Conservation (phyloP, 2,888 invertebrate species). For the Hydriomena furcata region DNA sequence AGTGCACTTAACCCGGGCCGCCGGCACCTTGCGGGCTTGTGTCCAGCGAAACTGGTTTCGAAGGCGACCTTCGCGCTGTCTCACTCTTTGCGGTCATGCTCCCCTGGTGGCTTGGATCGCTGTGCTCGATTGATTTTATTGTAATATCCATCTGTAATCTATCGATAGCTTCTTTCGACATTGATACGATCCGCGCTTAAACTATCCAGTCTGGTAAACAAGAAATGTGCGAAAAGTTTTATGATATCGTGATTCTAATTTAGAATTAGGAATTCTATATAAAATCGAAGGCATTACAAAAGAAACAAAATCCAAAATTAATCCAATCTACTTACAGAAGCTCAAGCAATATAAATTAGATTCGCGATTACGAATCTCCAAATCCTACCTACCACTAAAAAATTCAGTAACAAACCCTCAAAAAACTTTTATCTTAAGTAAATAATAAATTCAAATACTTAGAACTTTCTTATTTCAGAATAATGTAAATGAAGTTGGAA, state of each 20-base stretch:
- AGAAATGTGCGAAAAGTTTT: neutral
- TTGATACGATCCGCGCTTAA: slow-evolving; percentile 25
- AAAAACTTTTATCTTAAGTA: slow-evolving; percentile 31
- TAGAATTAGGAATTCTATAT: neutral
- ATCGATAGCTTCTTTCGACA: slow-evolving; percentile 31
- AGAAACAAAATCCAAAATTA: slow-evolving; percentile 6
- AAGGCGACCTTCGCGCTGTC: slow-evolving; percentile 72
- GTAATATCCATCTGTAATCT: slow-evolving; percentile 43
- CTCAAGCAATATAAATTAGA: slow-evolving; percentile 17
- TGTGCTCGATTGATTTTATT: slow-evolving; percentile 67
- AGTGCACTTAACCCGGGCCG: slow-evolving; percentile 76
- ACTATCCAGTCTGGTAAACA: slow-evolving; percentile 5
- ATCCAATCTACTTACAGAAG: slow-evolving; percentile 16
- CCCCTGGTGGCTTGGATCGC: slow-evolving; percentile 68
- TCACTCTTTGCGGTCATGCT: slow-evolving; percentile 64
- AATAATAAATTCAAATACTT: slow-evolving; percentile 37
- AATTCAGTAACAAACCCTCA: slow-evolving; percentile 27
- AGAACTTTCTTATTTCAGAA: slow-evolving; percentile 38
- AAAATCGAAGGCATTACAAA: too few species aligned
- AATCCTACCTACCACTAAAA: slow-evolving; percentile 16
- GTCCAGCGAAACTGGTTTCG: slow-evolving; percentile 76
- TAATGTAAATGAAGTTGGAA: slow-evolving; percentile 37
- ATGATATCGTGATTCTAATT: neutral
- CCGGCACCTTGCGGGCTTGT: slow-evolving; percentile 68
- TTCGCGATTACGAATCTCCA: slow-evolving; percentile 19